These are phyloP conservation scores for Bufotes viridis DNA, from an alignment of 2,797 vertebrate genomes.

Conservation along the genomic window DNA sequence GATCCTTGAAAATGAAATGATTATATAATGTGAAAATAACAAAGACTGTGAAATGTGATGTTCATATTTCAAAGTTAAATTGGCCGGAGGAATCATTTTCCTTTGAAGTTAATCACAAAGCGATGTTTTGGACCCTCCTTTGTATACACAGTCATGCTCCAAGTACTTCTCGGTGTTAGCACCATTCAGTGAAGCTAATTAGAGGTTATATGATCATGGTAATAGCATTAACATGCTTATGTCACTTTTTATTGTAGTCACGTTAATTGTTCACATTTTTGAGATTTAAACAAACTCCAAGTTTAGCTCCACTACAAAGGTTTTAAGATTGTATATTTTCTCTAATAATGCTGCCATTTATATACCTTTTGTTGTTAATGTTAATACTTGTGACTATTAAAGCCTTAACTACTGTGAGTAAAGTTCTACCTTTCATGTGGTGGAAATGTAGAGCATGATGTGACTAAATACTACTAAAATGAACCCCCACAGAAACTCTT, in stretches of 20 bases:
- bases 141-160: constrained; percentile 26
- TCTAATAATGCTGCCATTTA: constrained; percentile 4
- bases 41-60: background rate
- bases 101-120: constrained; percentile 38
- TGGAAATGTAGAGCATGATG: background rate
- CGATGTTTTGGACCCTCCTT: background rate
- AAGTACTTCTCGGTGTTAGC: background rate
- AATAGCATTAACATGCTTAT: constrained; percentile 14
- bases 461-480: background rate
- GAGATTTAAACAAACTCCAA: constrained; percentile 9
- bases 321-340: constrained; percentile 22
- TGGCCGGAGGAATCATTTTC: background rate
- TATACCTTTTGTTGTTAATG: constrained; percentile 16
- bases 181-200: constrained; percentile 17
- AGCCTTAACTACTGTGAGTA: background rate
- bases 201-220: constrained; percentile 17
- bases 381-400: constrained; percentile 16
- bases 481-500: background rate
- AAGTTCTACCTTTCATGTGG: background rate
- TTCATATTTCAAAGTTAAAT: constrained; percentile 25
- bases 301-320: constrained; percentile 14
- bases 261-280: constrained; percentile 18
- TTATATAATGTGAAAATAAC: background rate
- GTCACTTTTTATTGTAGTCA: constrained; percentile 10
- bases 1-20: background rate